A percentile compares a stretch with the other conserved stretches of the same genome.
Conservation (phyloP, 2,797 vertebrate species). For the Lophotriccus pileatus region DNA sequence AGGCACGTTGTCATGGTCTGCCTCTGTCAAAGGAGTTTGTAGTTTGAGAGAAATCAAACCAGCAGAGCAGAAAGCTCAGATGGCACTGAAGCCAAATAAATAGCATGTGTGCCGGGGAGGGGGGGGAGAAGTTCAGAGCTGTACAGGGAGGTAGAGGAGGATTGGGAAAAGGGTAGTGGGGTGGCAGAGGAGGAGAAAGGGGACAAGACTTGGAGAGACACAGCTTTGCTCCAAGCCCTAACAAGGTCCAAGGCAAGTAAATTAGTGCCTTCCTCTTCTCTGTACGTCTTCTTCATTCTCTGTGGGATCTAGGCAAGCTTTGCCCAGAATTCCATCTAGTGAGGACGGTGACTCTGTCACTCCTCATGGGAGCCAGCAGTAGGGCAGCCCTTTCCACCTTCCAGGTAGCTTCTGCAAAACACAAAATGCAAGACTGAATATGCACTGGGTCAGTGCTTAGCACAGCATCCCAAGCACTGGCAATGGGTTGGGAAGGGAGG, state of each 20-base stretch:
- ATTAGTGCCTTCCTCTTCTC: background rate
- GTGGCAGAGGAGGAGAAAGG: background rate
- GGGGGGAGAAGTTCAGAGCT: background rate
- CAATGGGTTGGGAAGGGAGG: background rate
- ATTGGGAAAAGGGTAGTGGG: background rate
- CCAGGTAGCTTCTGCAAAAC: background rate
- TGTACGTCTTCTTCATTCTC: background rate
- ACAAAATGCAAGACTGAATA: background rate
- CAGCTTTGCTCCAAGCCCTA: background rate
- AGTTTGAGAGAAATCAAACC: constrained; percentile 17
- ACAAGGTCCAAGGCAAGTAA: background rate
- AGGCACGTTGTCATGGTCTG: background rate
- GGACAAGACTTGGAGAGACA: background rate
- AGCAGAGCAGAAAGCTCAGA: constrained; percentile 27
- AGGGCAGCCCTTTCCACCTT: background rate
- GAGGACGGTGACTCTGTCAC: background rate
- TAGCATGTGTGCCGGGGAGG: rapidly evolving
- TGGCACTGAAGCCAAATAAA: background rate
- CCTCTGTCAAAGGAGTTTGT: constrained; percentile 4
- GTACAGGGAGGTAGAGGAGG: background rate
- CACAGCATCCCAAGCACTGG: background rate
- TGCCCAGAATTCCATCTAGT: background rate
- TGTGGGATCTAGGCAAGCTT: background rate
- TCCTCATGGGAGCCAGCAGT: background rate
- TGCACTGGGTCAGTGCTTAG: background rate